Base-by-base conservation (phyloP, 2,113 vertebrate genomes). In the Meleagris gallopavo region DNA sequence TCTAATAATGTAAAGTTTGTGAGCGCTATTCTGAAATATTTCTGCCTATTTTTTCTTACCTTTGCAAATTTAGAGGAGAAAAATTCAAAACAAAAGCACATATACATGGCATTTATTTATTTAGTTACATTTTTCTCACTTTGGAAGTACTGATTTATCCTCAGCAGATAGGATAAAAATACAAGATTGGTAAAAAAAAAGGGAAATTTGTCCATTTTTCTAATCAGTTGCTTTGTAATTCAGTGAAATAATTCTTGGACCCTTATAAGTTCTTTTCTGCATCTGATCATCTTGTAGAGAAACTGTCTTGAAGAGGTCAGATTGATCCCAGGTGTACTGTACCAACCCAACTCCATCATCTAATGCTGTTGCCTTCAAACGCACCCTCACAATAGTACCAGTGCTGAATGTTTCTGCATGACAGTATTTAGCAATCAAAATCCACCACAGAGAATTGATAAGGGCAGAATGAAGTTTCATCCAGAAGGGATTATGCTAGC, bases 391-490 rank as follows among this genome's bases (percentile, higher is more conserved):
- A 90, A 94, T 72, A 45, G 16, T 50, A 73, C 30, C 48, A 54
- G 52, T 40, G 57, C 57, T 60, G 80, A 60, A 89, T 21, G 40
- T 52, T 88, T 45, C 74, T 73, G 75, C 71, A 86, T 30, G 87
- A 64, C 74, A 72, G 48, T 29, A 94, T 89, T 95, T 87, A 90
- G 90, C 88, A 83, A 94, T 89, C 67, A 96, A 86, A 94, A 94
- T 92, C 46, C 62, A 92, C 76, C 90, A 92, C 83, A 55, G 2
- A 45, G 43, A 60, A 86, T 95, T 92, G 95, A 58, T 89, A 52
- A 57, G 40, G 38, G 67, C 81, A 83, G 82, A 95, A 96, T 92
- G 36, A 50, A 66, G 80, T 87, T 96, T 93, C 48, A 74, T 73
- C 36, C 61, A 72, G 79, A 61, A 94, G 78, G 89, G 82, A 85